Conservation (phyloP, 1,140 invertebrate species). For the Zaprionus gabonicus region DNA sequence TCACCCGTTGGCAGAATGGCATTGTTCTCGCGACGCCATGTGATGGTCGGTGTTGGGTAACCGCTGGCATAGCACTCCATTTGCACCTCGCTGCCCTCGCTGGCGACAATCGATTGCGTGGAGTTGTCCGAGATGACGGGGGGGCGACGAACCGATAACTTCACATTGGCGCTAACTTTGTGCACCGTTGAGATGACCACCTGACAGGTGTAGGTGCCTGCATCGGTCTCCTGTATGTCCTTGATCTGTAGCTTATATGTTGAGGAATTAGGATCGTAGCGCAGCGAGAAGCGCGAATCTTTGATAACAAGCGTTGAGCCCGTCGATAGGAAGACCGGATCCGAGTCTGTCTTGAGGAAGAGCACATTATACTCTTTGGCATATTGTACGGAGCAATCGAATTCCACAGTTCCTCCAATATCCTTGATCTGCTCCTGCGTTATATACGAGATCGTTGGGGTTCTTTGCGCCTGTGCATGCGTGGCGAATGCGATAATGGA, state of each 20-base stretch:
- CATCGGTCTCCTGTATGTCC: conserved; percentile 97
- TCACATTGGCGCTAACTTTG: conserved; percentile 92
- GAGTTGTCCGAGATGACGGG: conserved; percentile 97
- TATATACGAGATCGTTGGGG: conserved; percentile 95
- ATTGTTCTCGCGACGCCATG: conserved; percentile 96
- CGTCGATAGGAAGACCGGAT: conserved; percentile 88
- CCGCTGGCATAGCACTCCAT: conserved; percentile 95
- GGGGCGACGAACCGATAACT: conserved; percentile 92
- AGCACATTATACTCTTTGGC: conserved; percentile 93
- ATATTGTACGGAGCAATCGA: conserved; percentile 96
- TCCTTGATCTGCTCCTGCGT: conserved; percentile 96
- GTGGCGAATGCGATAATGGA: conserved; percentile 46
- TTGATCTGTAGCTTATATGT: conserved; percentile 95
- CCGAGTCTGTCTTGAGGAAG: conserved; percentile 89
- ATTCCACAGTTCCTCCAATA: conserved; percentile 94
- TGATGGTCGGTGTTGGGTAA: conserved; percentile 92
- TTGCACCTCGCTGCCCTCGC: conserved; percentile 91
- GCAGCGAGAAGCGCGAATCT: conserved; percentile 94
- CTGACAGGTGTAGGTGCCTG: conserved; percentile 94
- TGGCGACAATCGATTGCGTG: conserved; percentile 93
- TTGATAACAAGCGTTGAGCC: conserved; percentile 92
- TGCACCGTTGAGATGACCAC: conserved; percentile 92
- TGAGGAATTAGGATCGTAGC: conserved; percentile 90
- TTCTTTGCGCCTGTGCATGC: conserved; percentile 87
- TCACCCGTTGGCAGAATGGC: conserved; percentile 95